Evolutionary conservation across 2,888 invertebrate species (phyloP).

Genomic region (Pinctada fucata): DNA sequence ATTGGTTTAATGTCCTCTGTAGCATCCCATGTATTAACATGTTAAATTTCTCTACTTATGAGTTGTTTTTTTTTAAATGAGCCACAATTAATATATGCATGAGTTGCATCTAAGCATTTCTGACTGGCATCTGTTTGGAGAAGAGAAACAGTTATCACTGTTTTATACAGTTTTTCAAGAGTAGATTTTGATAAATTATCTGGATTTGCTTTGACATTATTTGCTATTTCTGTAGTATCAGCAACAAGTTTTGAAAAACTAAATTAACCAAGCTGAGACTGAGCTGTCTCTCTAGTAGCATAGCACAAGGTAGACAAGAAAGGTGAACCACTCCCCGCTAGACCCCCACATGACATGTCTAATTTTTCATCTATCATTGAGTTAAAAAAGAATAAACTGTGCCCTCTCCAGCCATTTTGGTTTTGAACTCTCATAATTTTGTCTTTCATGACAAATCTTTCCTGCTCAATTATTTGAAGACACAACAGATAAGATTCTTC

Average conservation of each 20-base stretch:
- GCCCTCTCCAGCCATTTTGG: background rate
- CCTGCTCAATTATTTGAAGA: constrained; percentile 8
- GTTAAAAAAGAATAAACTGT: background rate
- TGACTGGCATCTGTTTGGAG: background rate
- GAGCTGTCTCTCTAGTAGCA: constrained; percentile 13
- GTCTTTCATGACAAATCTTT: constrained; percentile 4
- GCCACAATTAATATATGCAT: background rate
- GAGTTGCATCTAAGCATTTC: constrained; percentile 15
- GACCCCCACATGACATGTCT: constrained; percentile 8
- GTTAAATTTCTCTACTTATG: constrained; percentile 5
- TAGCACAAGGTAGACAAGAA: constrained; percentile 13
- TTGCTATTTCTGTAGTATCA: background rate
- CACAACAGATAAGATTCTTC: constrained; percentile 1
- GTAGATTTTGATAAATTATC: constrained; percentile 9
- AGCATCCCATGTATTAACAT: constrained; percentile 9
- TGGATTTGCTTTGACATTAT: constrained; percentile 6
- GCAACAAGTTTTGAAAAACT: background rate
- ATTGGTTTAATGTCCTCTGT: constrained; percentile 3
- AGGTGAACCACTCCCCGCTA: constrained; percentile 15
- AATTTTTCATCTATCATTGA: background rate
- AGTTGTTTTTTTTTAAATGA: constrained; percentile 17
- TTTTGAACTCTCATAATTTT: background rate
- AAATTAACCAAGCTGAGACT: constrained; percentile 18
- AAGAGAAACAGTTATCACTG: background rate
- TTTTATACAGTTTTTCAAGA: constrained; percentile 11